Evolutionary conservation across 35 echinoderm and acorn worm species (phyloP), one percentile per base, ranked within the genome.

Genomic region (Diadema setosum): DNA sequence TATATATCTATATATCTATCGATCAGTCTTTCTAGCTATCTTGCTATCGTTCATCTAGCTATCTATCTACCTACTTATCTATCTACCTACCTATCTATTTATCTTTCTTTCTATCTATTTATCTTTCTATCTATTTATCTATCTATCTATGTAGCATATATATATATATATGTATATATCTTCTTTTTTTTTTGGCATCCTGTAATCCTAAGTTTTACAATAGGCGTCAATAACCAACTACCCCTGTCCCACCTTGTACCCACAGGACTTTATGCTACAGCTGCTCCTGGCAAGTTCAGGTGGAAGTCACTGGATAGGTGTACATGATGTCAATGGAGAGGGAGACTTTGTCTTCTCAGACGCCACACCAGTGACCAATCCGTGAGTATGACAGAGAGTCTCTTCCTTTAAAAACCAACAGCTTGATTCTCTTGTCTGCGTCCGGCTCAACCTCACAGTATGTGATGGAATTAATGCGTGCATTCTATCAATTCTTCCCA

Each of bases 311-410:
- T 97, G 95, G 95, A 93, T 97, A 49, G 95, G 95, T 59, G 75
- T 97, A 29, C 87, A 96, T 70, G 94, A 96, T 65, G 46, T 25
- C 33, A 82, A 76, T 26, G 86, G 75, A 34, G 87, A 92, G 85
- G 84, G 63, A 20, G 87, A 84, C 83, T 97, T 93, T 65, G 57
- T 90, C 31, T 97, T 90, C 85, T 35, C 60, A 39, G 95, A 97
- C 57, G 81, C 63, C 11, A 91, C 75, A 25, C 84, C 91, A 25
- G 90, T 97, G 64, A 87, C 61, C 29, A 65, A 65, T 33, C 61
- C 61, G 61, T 65, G 36, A 65, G 61, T 12, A 65, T 18, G n/a
- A n/a, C n/a, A n/a, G n/a, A n/a, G n/a, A n/a, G n/a, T n/a, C n/a
- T n/a, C n/a, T n/a, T n/a, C n/a, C n/a, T n/a, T n/a, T n/a, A n/a